Evolutionary conservation across 1,140 invertebrate species (phyloP).

Genomic region (Drosophila insularis): DNA sequence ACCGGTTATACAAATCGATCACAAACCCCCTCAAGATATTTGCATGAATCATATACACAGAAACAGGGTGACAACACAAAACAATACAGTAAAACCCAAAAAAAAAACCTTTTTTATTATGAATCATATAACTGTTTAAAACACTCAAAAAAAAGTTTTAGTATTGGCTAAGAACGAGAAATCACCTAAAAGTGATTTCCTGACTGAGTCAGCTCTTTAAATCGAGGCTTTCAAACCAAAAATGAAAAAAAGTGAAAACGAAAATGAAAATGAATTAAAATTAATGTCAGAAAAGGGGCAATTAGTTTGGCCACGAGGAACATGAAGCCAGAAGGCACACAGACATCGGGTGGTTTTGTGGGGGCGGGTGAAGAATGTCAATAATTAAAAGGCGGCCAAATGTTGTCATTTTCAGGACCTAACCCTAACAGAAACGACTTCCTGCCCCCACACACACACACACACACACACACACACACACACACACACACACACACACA

Average conservation of each 20-base stretch:
- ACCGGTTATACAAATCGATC: conserved; percentile 33
- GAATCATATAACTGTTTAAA: conserved; percentile 26
- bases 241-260: no score
- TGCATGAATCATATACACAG: conserved; percentile 37
- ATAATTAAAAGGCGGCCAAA: conserved; percentile 79
- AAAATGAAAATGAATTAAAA: conserved; percentile 24
- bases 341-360: not conserved
- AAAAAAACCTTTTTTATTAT: not conserved
- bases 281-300: conserved; percentile 39
- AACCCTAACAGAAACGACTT: conserved; percentile 45
- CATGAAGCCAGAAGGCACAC: conserved; percentile 21
- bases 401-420: conserved; percentile 68
- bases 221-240: not conserved
- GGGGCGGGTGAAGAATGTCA: conserved; percentile 51
- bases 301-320: conserved; percentile 52
- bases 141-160: not conserved
- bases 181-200: conserved; percentile 5
- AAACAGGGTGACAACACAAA: not conserved
- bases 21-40: conserved; percentile 22
- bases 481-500: conserved; percentile 2
- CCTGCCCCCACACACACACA: conserved; percentile 43
- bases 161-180: not conserved
- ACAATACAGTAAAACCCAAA: conserved; percentile 13
- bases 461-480: conserved; percentile 19
- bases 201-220: conserved; percentile 18